These are phyloP conservation scores for Caenorhabditis inopinata DNA, from an alignment of 1,140 invertebrate species.

Conservation along the genomic window DNA sequence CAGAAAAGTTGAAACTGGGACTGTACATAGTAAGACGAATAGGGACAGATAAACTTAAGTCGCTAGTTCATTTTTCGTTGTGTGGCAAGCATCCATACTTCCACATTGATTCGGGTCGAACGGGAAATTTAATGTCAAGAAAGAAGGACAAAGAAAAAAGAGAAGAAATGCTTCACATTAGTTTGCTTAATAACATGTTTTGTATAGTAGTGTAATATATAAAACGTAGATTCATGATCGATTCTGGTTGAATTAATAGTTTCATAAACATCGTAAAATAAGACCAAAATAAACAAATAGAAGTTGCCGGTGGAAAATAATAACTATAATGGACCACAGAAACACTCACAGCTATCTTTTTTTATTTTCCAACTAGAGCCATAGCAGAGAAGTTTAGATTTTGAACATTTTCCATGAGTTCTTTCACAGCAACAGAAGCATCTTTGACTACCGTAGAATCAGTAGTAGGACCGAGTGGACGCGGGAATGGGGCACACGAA, in stretches of 20 bases:
- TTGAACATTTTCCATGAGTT: constrained; percentile 46
- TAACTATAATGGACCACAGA: background rate
- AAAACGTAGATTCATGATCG: constrained; percentile 20
- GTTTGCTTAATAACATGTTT: constrained; percentile 32
- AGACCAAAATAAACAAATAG: background rate
- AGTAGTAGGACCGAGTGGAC: constrained; percentile 23
- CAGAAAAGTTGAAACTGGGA: constrained; percentile 18
- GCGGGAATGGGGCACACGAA: constrained; percentile 42
- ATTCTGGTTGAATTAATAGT: background rate
- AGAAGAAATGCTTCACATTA: background rate
- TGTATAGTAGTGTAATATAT: background rate
- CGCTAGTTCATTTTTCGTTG: background rate
- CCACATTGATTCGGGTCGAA: background rate
- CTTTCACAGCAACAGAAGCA: constrained; percentile 36
- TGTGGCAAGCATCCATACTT: background rate
- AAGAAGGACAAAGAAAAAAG: background rate
- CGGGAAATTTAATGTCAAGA: background rate
- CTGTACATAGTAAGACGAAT: background rate
- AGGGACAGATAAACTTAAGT: background rate
- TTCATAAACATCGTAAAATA: background rate
- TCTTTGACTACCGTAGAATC: constrained; percentile 36
- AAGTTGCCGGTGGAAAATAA: background rate
- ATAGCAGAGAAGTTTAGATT: constrained; percentile 42
- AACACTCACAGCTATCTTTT: background rate
- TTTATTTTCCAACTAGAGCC: constrained; percentile 43